Conservation (phyloP, 2,797 vertebrate species). For the Pipistrellus pygmaeus region DNA sequence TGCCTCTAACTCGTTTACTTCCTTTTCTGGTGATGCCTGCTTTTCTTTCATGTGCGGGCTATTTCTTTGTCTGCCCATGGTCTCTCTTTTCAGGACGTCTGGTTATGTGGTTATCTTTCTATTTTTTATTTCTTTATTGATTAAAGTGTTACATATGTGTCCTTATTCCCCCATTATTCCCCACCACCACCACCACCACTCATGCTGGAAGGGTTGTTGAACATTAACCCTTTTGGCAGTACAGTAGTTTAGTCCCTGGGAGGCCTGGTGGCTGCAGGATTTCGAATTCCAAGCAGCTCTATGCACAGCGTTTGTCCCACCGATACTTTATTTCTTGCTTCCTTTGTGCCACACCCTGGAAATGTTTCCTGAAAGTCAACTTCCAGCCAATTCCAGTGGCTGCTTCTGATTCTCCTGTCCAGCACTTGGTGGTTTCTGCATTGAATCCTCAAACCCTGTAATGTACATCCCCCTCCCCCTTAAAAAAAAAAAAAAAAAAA, state of each 20-base stretch:
- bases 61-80: too few relatives aligned
- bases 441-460: background rate
- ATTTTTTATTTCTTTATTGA: too few relatives aligned
- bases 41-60: too few relatives aligned
- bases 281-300: background rate
- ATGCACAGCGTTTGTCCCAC: background rate
- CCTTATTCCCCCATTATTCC: too few relatives aligned
- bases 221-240: background rate
- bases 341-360: background rate
- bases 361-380: background rate
- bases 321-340: background rate
- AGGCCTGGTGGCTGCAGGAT: background rate
- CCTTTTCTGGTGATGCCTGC: too few relatives aligned
- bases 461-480: background rate
- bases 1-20: too few relatives aligned
- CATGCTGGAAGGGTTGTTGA: background rate
- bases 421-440: background rate
- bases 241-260: background rate
- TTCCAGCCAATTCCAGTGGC: background rate
- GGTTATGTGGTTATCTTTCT: too few relatives aligned
- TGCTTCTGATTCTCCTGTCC: background rate
- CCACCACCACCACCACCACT: too few relatives aligned
- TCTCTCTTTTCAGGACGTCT: too few relatives aligned
- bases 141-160: too few relatives aligned
- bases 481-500: too few relatives aligned